Base-by-base conservation (phyloP, 1,140 invertebrate species). In the Camponotus pennsylvanicus region DNA sequence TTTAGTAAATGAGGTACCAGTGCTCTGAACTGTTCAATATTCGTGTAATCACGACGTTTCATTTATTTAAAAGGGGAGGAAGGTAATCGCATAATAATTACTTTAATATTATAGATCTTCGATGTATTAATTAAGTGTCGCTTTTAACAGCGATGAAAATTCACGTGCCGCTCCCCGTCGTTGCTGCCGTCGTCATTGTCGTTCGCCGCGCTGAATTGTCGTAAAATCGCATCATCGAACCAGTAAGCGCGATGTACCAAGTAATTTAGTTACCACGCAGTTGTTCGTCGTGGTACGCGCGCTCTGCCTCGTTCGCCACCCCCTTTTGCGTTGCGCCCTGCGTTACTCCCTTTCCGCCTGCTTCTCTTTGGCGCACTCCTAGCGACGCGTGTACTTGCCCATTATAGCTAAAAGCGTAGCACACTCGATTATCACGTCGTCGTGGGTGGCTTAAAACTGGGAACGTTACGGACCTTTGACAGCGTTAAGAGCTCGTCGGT, bases 401-500 rank as follows among this genome's bases (percentile, higher is more conserved):
- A 94, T 94, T 94, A 94, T 93, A 91, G 92, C 93, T 94, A 94
- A 94, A 94, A 94, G 93, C 94, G 94, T 92, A 94, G 94, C 93
- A 94, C 93, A 94, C 92, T 94, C 93, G 93, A 94, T 94, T 94
- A 94, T 94, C 93, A 93, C 93, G 92, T 93, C 92, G 92, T 92
- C 88, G 92, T 89, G 91, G 89, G 90, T 92, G 91, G 92, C 92
- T 92, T 91, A 93, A 92, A 93, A 93, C 92, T 92, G 91, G 92
- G 92, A 93, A 94, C 92, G 91, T 89, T 77, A 75, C 83, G 66
- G 89, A 70, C 82, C 89, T 90, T 90, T 90, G 89, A 86, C 85
- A 61, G 85, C 69, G 77, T 61, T 86, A 64, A 63, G 57, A 80
- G 67, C 66, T n/a, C 82, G 59, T 73, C 69, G 40, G 55, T 83